These are phyloP conservation scores for Plagiodera versicolora DNA, from an alignment of 2,888 invertebrate species.

Conservation along the genomic window DNA sequence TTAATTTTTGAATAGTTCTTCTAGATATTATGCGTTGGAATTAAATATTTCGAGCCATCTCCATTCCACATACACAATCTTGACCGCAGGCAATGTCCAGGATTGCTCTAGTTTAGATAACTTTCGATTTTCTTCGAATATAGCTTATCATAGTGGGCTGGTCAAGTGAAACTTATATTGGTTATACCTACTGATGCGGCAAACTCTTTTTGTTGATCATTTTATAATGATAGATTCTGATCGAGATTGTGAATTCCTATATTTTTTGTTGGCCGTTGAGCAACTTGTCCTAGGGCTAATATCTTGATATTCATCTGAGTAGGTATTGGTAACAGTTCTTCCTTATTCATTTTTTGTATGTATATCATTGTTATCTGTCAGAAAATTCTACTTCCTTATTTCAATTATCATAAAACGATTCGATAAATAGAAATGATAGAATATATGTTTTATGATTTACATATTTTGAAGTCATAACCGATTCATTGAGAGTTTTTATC, in stretches of 20 bases:
- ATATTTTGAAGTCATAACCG: too few relatives aligned
- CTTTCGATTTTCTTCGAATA: constrained; percentile 48
- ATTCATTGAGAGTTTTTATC: too few relatives aligned
- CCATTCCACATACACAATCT: background rate
- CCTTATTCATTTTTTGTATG: background rate
- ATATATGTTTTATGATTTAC: too few relatives aligned
- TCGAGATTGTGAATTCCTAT: constrained; percentile 23
- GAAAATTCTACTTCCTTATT: too few relatives aligned
- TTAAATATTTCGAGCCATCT: background rate
- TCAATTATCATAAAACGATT: too few relatives aligned
- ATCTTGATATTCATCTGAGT: background rate
- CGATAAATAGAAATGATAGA: too few relatives aligned
- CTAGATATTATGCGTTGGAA: too few relatives aligned
- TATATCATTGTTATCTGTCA: too few relatives aligned
- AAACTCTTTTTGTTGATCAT: constrained; percentile 33
- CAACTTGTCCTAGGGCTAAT: constrained; percentile 17
- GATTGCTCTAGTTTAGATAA: constrained; percentile 44
- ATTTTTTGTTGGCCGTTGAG: constrained; percentile 12
- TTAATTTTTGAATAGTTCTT: too few relatives aligned
- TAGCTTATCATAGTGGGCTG: constrained; percentile 43
- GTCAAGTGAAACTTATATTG: constrained; percentile 42
- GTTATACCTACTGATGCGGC: constrained; percentile 34
- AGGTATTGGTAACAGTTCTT: background rate
- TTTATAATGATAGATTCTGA: constrained; percentile 23
- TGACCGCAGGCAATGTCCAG: constrained; percentile 17